A percentile compares a stretch with the other conserved stretches of the same genome.
These are phyloP conservation scores for Gadus chalcogrammus DNA, from an alignment of 2,113 vertebrate genomes.

Conservation along the genomic window DNA sequence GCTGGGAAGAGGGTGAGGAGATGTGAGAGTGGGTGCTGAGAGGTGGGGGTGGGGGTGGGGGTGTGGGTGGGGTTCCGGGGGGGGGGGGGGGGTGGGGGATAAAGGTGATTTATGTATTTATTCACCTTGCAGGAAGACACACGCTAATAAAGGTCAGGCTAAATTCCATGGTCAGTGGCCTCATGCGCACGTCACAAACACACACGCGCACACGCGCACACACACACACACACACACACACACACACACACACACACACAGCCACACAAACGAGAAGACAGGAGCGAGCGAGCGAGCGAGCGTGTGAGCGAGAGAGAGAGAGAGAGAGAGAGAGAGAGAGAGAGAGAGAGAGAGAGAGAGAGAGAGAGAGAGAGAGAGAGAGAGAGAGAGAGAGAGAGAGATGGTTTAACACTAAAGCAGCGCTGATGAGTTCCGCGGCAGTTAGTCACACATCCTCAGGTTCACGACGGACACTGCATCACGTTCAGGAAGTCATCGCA, in stretches of 20 bases:
- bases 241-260: too few species aligned
- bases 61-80: slow-evolving; percentile 5
- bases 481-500: background rate
- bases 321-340: slow-evolving; percentile 5
- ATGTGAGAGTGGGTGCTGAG: slow-evolving; percentile 21
- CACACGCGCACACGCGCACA: too few species aligned
- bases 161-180: slow-evolving; percentile 72
- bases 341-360: background rate
- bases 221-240: too few species aligned
- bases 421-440: slow-evolving; percentile 36
- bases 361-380: background rate
- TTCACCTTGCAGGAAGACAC: slow-evolving; percentile 61
- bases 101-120: slow-evolving; percentile 72
- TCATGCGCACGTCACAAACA: background rate
- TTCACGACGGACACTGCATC: slow-evolving; percentile 10
- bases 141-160: slow-evolving; percentile 67
- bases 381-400: slow-evolving; percentile 8
- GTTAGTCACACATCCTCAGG: slow-evolving; percentile 27
- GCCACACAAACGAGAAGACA: background rate
- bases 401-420: slow-evolving; percentile 19
- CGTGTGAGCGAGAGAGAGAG: background rate
- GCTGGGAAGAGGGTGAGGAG: slow-evolving; percentile 23
- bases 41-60: background rate
- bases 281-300: background rate
- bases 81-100: slow-evolving; percentile 5